Evolutionary conservation across 2,113 vertebrate genomes (phyloP), one percentile per base, ranked within the genome.

Genomic region (Nicator chloris): DNA sequence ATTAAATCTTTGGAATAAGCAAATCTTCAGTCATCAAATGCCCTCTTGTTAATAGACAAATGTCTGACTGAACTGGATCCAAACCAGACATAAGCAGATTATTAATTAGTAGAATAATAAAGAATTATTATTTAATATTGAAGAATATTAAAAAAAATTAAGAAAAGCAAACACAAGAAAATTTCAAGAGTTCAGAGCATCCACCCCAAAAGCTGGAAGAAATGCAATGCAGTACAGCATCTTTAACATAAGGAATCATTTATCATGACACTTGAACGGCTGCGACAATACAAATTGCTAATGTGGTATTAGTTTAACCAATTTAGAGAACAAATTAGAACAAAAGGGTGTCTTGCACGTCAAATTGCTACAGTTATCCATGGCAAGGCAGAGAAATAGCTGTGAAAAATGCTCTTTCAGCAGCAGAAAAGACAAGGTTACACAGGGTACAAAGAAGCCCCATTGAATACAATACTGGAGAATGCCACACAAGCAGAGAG

Each of bases 301-400:
- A 87, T 91, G 69, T 90, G 69, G 54, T 53, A 79, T 90, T 96
- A 95, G 87, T 94, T 96, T 76, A 77, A 90, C 84, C 87, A 88
- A 94, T 97, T 97, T 94, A 92, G 78, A 94, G 93, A 96, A 94
- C 95, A 97, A 96, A 96, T 96, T 51, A 96, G 88, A 95, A 93
- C 49, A 92, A 81, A 97, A 95, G 27, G 28, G 39, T 92, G 40
- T 56, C 80, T 60, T 78, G 35, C 44, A 82, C 19, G 10, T 71
- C 87, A 90, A 79, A 68, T 88, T 86, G 63, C 59, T 77, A 47
- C 39, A 64, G 53, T 80, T 28, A 49, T 64, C 49, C 60, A 82
- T 89, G 40, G 82, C 59, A 94, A 77, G 5, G 23, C 75, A 73
- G 13, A 89, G 84, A 96, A 96, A 82, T 4, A 77, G 69, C 66